Evolutionary conservation across 2,113 vertebrate genomes (phyloP), one percentile per base, ranked within the genome.

Genomic region (Heteronetta atricapilla): DNA sequence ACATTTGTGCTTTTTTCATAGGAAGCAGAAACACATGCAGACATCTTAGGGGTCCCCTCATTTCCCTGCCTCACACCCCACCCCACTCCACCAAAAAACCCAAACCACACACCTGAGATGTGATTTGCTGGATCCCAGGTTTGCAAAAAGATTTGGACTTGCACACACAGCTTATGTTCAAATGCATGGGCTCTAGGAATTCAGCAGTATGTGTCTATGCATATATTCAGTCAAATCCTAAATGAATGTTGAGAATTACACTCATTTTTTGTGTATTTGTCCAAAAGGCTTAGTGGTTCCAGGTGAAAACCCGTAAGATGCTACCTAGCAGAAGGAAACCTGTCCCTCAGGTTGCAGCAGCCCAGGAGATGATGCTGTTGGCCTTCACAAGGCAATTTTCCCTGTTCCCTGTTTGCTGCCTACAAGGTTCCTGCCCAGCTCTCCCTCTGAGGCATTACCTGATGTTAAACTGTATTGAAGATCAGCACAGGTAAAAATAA

Each of bases 361-460:
- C 33, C 50, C 67, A 58, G 67, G 21, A 59, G 53, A 31, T 5
- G 36, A 18, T 53, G 60, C 53, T 59, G 1, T 11, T 31, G 19
- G 19, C 38, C 53, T 55, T 67, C 53, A 40, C 75, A 55, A 44
- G 29, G 11, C 12, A 3, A 26, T 55, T 67, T n/a, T 34, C n/a
- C 8, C 36, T 29, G 9, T 25, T 44, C 17, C 42, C 20, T 31
- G 2, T 42, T 42, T 44, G 25, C 77, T 36, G 42, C 34, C 34
- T 12, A 3, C 44, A 29, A 20, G 42, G 26, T n/a, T 20, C 34
- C 23, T 13, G 29, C 11, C 25, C 83, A 8, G 23, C 72, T 60
- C 19, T 13, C 4, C 19, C 25, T n/a, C 8, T 0, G 2, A 44
- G 63, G 44, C 17, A 5, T 10, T 50, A 3, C 1, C 9, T 36